These are phyloP conservation scores for Acanthosepion pharaonis DNA, from an alignment of 2,888 invertebrate species.

Conservation along the genomic window DNA sequence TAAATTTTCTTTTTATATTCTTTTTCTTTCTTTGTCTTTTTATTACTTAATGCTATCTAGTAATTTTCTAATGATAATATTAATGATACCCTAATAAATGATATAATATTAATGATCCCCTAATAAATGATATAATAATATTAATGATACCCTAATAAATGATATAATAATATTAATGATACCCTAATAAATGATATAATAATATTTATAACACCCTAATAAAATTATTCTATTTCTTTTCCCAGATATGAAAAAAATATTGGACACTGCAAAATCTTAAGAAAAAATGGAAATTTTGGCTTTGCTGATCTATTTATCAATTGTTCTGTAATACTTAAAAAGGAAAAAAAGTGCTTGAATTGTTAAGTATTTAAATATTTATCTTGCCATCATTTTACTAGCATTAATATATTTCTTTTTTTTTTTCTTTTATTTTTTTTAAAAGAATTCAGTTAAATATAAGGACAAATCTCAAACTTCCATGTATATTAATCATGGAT, in stretches of 20 bases:
- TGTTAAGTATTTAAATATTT: background rate
- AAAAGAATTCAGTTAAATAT: background rate
- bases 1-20: no score
- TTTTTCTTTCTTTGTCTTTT: no score
- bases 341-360: background rate
- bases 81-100: no score
- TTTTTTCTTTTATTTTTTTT: no score
- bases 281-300: slow-evolving; percentile 90
- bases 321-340: background rate
- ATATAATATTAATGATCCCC: background rate
- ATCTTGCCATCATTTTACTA: background rate
- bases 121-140: background rate
- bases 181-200: no score
- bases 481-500: background rate
- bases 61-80: no score
- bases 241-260: slow-evolving; percentile 85
- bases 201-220: background rate
- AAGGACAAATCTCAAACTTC: background rate
- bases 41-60: no score
- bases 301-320: slow-evolving; percentile 96
- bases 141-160: background rate
- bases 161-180: no score
- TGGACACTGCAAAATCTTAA: slow-evolving; percentile 93
- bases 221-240: background rate
- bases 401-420: background rate